phyloP scores from a whole-genome alignment of 2,888 invertebrate species.

The Hyles lineata region DNA sequence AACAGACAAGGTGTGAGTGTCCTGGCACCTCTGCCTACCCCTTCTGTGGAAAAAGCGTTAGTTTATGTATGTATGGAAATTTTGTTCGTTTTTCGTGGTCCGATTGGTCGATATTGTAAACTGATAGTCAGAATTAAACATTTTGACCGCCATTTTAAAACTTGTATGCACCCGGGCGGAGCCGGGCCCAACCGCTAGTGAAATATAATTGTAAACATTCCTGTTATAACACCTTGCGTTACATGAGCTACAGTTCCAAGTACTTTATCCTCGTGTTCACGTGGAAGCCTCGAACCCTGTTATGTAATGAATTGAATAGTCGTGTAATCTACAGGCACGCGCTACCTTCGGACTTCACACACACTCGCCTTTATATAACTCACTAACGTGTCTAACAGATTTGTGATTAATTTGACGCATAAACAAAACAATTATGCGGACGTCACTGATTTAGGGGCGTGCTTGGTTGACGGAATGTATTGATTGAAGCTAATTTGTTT shows the following conservation, averaged over 20 bases:
- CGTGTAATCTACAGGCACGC: slow-evolving; percentile 8
- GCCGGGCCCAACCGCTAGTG: too few species aligned
- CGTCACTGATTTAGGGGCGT: not conserved
- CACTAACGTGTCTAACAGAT: not conserved
- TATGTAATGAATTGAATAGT: not conserved
- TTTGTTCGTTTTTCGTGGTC: too few species aligned
- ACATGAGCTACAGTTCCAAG: not conserved
- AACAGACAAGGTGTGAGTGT: too few species aligned
- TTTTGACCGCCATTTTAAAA: too few species aligned
- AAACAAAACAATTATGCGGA: not conserved
- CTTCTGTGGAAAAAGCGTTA: too few species aligned
- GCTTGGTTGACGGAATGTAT: not conserved
- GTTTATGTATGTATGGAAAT: too few species aligned
- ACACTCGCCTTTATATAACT: not conserved
- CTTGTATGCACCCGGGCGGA: too few species aligned
- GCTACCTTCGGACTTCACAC: not conserved
- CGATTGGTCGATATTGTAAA: too few species aligned
- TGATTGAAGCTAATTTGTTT: not conserved
- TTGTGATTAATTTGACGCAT: not conserved
- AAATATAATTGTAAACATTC: too few species aligned
- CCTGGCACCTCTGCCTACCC: too few species aligned
- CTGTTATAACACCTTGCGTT: not conserved
- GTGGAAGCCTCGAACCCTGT: not conserved
- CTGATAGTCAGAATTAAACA: too few species aligned
- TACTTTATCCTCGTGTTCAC: not conserved